A percentile compares a stretch with the other conserved stretches of the same genome.
Conservation (phyloP, 2,888 invertebrate species). For the Tethea ocularis region DNA sequence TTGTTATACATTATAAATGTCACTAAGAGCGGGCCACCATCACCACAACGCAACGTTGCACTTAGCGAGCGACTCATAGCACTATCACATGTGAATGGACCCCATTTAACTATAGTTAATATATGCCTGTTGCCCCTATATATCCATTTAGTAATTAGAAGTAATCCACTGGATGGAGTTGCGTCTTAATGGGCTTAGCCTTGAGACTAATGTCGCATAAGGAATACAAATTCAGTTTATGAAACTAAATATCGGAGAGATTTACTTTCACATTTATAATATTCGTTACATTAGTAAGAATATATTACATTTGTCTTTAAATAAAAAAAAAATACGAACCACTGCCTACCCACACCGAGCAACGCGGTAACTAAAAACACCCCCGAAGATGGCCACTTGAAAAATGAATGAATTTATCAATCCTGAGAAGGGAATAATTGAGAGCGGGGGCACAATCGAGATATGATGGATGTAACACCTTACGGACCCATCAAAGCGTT, state of each 20-base stretch:
- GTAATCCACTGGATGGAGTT: neutral
- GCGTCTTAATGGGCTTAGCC: neutral
- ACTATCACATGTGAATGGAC: conserved; percentile 30
- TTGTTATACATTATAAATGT: conserved; percentile 44
- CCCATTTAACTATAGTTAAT: conserved; percentile 36
- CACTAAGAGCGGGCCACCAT: conserved; percentile 47
- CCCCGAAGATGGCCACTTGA: conserved; percentile 38
- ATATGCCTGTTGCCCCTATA: neutral
- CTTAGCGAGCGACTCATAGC: conserved; percentile 31
- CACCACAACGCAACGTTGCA: conserved; percentile 40
- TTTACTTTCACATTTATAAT: too few species aligned
- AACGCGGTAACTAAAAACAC: neutral
- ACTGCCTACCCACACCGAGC: neutral
- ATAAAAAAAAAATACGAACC: neutral
- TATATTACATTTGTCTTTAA: too few species aligned
- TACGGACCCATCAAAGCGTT: conserved; percentile 67
- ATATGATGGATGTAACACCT: conserved; percentile 81
- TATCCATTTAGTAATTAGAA: neutral
- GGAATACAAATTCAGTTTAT: too few species aligned
- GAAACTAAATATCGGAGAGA: too few species aligned
- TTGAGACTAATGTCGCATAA: neutral
- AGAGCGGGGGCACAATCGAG: conserved; percentile 67
- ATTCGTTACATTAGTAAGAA: too few species aligned
- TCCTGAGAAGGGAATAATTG: conserved; percentile 71
- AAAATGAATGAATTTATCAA: conserved; percentile 75